These are phyloP conservation scores for Nephrotoma guestfalica DNA, from an alignment of 2,888 invertebrate genomes.

Conservation along the genomic window DNA sequence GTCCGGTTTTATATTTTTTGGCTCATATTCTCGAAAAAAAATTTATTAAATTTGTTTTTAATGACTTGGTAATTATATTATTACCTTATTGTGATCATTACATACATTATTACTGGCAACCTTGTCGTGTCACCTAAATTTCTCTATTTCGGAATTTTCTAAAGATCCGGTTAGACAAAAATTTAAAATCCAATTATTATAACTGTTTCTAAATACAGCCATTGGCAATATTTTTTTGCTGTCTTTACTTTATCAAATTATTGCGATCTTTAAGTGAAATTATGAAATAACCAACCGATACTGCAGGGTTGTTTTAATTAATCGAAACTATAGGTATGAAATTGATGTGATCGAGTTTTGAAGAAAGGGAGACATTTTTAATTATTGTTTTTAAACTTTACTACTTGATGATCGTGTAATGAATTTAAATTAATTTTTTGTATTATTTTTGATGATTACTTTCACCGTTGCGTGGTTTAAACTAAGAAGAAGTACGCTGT, in stretches of 20 bases:
- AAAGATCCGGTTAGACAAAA: neutral
- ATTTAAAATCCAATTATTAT: neutral
- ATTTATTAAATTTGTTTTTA: neutral
- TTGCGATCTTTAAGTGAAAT: neutral
- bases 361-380: neutral
- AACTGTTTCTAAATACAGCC: neutral
- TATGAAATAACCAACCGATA: neutral
- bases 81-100: neutral
- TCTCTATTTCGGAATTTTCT: neutral
- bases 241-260: neutral
- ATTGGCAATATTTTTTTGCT: neutral
- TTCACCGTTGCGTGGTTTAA: neutral
- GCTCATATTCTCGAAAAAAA: neutral
- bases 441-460: neutral
- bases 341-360: neutral
- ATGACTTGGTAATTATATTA: neutral
- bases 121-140: neutral
- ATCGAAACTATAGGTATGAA: neutral
- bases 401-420: neutral
- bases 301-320: neutral
- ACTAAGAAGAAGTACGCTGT: neutral
- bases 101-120: neutral
- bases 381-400: neutral
- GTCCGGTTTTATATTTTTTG: conserved; percentile 1
- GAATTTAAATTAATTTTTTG: neutral